These are phyloP conservation scores for Atlantisia rogersi DNA, from an alignment of 2,113 vertebrate genomes.

Conservation along the genomic window DNA sequence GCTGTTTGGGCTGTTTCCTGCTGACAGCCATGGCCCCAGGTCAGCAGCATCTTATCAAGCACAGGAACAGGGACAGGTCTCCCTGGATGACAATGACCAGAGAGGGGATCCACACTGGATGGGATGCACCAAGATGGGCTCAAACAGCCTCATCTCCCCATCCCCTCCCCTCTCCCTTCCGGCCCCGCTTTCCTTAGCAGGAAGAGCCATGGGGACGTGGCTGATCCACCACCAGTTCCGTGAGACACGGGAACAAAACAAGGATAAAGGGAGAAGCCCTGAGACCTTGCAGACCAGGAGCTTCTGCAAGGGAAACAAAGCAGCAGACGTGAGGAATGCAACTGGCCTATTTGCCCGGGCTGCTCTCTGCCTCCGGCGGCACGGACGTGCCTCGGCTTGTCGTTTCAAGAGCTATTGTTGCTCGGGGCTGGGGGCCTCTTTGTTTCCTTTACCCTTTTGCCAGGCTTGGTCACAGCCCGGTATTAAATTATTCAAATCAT, in stretches of 20 bases:
- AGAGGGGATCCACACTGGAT: rapidly evolving
- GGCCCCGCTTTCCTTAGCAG: neutral
- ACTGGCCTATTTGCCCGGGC: slow-evolving; percentile 41
- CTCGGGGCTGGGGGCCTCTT: slow-evolving; percentile 62
- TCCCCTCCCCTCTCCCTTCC: neutral
- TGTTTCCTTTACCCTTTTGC: slow-evolving; percentile 59
- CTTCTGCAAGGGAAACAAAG: slow-evolving; percentile 56
- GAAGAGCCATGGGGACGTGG: neutral
- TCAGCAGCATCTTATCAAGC: neutral
- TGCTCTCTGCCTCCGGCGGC: slow-evolving; percentile 32
- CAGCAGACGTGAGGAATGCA: slow-evolving; percentile 58
- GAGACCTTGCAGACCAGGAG: slow-evolving; percentile 16
- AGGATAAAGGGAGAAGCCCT: slow-evolving; percentile 15
- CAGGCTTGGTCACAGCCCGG: slow-evolving; percentile 49
- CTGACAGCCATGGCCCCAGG: neutral
- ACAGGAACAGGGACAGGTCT: neutral
- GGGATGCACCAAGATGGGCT: neutral
- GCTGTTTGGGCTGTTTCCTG: neutral
- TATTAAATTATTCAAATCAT: slow-evolving; percentile 64
- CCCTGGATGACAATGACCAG: neutral
- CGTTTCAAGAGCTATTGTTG: slow-evolving; percentile 54
- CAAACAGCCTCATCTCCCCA: neutral
- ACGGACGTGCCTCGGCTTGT: slow-evolving; percentile 51
- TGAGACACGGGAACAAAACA: neutral
- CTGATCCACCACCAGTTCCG: neutral